Conservation (phyloP, 2,113 vertebrate genomes). For the Lichenostomus cassidix region DNA sequence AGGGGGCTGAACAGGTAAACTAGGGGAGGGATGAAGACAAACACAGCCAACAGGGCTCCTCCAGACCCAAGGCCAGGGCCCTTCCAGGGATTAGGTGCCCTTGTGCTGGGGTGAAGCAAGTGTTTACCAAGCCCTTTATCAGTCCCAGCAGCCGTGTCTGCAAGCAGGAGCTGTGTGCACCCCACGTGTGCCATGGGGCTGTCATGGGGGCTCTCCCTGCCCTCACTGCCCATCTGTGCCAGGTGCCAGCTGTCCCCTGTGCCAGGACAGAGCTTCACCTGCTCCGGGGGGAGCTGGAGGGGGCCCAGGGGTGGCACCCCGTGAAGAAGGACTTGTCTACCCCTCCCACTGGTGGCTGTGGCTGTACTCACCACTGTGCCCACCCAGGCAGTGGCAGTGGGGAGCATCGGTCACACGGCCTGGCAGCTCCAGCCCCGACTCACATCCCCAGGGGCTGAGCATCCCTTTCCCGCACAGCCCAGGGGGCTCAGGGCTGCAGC, state of each 20-base stretch:
- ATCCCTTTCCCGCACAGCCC: background rate
- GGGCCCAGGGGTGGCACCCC: background rate
- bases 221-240: fast-evolving
- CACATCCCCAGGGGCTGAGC: fast-evolving
- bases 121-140: background rate
- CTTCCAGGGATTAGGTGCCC: background rate
- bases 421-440: background rate
- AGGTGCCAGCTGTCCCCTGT: background rate
- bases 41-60: background rate
- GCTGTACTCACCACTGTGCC: background rate
- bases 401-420: fast-evolving
- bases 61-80: constrained; percentile 31
- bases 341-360: background rate
- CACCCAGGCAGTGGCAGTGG: background rate
- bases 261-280: background rate
- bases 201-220: fast-evolving
- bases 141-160: background rate
- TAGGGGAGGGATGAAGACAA: background rate
- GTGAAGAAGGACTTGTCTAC: fast-evolving
- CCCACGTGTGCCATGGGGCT: fast-evolving
- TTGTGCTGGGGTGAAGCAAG: background rate
- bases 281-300: background rate
- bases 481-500: background rate
- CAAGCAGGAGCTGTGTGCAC: background rate
- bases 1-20: background rate